phyloP scores from a whole-genome alignment of 2,888 invertebrate species.

The Lutraria lutraria region DNA sequence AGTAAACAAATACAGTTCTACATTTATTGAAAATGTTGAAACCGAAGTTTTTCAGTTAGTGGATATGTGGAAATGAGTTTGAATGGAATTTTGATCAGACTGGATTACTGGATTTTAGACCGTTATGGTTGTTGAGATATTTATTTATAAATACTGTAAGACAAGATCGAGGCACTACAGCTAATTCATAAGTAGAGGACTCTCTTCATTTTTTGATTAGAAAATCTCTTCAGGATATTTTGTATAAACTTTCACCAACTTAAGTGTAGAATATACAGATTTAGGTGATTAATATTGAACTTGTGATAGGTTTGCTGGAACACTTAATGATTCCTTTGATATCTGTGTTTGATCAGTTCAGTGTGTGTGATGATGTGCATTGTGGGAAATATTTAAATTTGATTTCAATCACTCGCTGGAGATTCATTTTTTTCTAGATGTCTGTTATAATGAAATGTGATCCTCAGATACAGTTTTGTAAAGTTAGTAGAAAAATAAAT shows the following conservation, averaged over 20 bases:
- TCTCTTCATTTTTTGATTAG: neutral
- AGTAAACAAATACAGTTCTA: slow-evolving; percentile 13
- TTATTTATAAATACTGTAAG: neutral
- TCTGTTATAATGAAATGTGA: neutral
- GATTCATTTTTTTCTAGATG: neutral
- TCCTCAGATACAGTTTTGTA: neutral
- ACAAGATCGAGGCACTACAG: neutral
- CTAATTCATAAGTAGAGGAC: neutral
- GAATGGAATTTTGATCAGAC: neutral
- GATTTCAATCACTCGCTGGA: neutral
- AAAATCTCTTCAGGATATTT: neutral
- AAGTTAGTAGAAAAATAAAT: neutral
- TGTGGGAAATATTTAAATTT: neutral
- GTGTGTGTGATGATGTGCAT: neutral
- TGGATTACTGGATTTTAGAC: neutral
- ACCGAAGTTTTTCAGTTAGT: neutral
- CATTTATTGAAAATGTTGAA: slow-evolving; percentile 1
- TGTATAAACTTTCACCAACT: neutral
- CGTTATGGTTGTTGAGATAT: neutral
- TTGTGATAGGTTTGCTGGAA: neutral
- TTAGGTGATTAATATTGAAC: neutral
- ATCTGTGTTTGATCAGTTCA: neutral
- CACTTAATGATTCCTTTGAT: neutral
- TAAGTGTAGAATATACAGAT: neutral
- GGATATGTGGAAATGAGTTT: neutral